Conservation (phyloP, 2,888 invertebrate species). For the Margaritifera margaritifera region DNA sequence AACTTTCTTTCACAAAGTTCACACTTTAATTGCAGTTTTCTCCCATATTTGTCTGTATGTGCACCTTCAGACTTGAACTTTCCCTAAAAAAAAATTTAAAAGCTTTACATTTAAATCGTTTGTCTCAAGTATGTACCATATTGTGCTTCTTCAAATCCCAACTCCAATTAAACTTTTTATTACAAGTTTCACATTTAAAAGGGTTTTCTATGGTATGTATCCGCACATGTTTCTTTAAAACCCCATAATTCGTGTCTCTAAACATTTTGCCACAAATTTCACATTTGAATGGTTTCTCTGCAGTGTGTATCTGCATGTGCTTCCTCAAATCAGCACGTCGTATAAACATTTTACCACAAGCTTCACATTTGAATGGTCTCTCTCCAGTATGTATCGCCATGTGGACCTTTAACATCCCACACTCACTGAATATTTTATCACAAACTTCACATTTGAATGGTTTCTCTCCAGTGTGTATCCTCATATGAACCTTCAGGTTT, state of each 20-base stretch:
- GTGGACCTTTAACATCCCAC: background rate
- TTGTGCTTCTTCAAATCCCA: too few species aligned
- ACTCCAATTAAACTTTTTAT: too few species aligned
- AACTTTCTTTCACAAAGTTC: too few species aligned
- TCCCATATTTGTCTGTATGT: too few species aligned
- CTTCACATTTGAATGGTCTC: constrained; percentile 1
- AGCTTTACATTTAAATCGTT: too few species aligned
- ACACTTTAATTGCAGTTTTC: too few species aligned
- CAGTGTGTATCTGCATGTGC: constrained; percentile 3
- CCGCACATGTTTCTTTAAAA: constrained; percentile 1
- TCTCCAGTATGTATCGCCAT: background rate
- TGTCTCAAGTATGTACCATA: too few species aligned
- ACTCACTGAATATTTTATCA: background rate
- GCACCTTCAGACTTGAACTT: too few species aligned
- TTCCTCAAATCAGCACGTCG: background rate
- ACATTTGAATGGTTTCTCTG: constrained; percentile 2
- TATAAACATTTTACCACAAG: background rate
- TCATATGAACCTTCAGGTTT: background rate
- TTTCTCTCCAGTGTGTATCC: constrained; percentile 2
- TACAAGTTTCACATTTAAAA: too few species aligned
- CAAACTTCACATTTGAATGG: constrained; percentile 3
- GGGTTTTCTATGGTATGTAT: background rate
- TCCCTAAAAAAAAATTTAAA: too few species aligned
- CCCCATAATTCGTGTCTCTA: background rate
- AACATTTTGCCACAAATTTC: constrained; percentile 4